phyloP scores from a whole-genome alignment of 2,888 invertebrate species.

The Dimorphilus gyrociliatus region DNA sequence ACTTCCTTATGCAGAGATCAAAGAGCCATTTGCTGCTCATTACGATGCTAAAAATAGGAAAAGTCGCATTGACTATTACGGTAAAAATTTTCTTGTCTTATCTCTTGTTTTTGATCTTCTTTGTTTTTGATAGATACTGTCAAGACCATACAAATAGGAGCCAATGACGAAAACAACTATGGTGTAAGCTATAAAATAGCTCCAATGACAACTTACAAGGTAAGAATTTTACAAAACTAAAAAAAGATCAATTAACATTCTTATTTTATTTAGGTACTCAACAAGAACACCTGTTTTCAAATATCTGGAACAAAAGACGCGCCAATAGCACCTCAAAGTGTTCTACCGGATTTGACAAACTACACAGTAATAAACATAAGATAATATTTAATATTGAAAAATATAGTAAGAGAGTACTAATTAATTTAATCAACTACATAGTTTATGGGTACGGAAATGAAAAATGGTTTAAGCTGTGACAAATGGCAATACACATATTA shows the following conservation, averaged over 20 bases:
- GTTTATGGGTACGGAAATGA: constrained; percentile 31
- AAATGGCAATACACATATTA: constrained; percentile 70
- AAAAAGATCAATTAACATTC: too few relatives aligned
- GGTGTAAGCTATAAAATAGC: constrained; percentile 44
- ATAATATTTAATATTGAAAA: too few relatives aligned
- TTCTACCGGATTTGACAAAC: constrained; percentile 60
- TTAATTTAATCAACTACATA: constrained; percentile 5
- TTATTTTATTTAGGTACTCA: too few relatives aligned
- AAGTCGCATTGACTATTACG: constrained; percentile 85
- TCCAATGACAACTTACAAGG: constrained; percentile 54
- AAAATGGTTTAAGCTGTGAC: constrained; percentile 53
- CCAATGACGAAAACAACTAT: constrained; percentile 25
- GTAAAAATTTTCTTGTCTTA: too few relatives aligned
- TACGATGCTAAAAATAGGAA: constrained; percentile 56
- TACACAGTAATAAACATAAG: constrained; percentile 57
- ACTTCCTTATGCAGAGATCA: constrained; percentile 83
- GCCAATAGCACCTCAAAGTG: constrained; percentile 52
- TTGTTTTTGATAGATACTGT: constrained; percentile 52
- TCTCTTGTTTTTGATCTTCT: constrained; percentile 1
- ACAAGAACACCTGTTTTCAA: constrained; percentile 61
- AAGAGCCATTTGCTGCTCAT: constrained; percentile 78
- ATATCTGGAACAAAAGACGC: constrained; percentile 55
- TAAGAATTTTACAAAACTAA: too few relatives aligned
- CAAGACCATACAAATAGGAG: constrained; percentile 67
- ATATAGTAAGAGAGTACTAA: too few relatives aligned